Conservation (phyloP, 2,888 invertebrate genomes). For the Pomacea canaliculata region DNA sequence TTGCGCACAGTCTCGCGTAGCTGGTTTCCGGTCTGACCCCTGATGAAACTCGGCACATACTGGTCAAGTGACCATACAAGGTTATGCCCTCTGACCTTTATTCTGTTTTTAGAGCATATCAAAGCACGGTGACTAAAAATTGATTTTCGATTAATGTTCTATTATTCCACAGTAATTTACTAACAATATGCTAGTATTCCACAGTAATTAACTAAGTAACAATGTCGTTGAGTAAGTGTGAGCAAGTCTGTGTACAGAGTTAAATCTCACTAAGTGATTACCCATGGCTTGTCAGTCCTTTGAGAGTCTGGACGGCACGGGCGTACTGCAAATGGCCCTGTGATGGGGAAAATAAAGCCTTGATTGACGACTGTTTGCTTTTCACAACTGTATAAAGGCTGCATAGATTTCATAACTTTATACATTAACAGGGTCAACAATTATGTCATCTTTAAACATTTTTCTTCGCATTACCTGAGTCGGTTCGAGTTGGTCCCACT, state of each 20-base stretch:
- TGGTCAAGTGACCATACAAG: conserved; percentile 37
- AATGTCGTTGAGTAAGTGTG: too few relatives aligned
- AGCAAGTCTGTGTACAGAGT: not conserved
- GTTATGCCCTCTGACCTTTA: conserved; percentile 36
- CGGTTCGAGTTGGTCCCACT: conserved; percentile 14
- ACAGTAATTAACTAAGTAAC: not conserved
- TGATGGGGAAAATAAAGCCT: too few relatives aligned
- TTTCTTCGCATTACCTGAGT: not conserved
- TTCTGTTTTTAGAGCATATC: conserved; percentile 4
- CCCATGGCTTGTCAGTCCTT: too few relatives aligned
- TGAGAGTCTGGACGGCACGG: too few relatives aligned
- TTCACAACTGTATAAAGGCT: not conserved
- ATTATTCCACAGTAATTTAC: too few relatives aligned
- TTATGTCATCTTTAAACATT: too few relatives aligned
- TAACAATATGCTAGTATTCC: too few relatives aligned
- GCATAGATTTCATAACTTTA: too few relatives aligned
- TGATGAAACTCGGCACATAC: conserved; percentile 27
- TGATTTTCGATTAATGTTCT: too few relatives aligned
- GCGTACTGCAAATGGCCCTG: too few relatives aligned
- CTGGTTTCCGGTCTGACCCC: conserved; percentile 23
- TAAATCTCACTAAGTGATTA: not conserved
- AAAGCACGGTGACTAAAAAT: too few relatives aligned
- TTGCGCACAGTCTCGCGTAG: conserved; percentile 31
- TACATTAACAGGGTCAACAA: too few relatives aligned
- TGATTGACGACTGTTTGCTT: not conserved